These are phyloP conservation scores for Melanocharis versteri DNA, from an alignment of 2,113 vertebrate species.

Conservation along the genomic window DNA sequence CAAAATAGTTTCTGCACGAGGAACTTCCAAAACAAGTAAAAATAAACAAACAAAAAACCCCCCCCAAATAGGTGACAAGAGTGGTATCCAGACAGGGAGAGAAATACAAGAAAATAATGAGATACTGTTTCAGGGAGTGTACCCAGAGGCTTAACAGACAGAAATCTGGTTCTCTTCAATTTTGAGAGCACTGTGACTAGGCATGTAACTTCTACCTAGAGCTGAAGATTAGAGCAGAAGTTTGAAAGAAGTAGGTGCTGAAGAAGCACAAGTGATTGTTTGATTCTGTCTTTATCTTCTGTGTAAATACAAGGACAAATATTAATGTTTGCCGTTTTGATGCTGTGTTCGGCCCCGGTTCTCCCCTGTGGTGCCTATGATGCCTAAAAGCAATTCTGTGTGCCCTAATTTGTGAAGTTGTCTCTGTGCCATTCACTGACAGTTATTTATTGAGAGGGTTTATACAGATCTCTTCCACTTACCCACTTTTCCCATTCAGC, in stretches of 20 bases:
- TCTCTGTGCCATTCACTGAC: not conserved
- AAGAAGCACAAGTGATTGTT: not conserved
- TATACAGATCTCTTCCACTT: not conserved
- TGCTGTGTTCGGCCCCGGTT: not conserved
- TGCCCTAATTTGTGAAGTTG: not conserved
- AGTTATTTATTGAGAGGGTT: not conserved
- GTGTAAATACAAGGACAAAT: not conserved
- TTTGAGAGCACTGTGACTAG: not conserved
- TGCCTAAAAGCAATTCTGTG: not conserved
- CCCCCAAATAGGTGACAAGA: not conserved
- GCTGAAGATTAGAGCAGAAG: not conserved
- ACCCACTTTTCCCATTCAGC: conserved; percentile 33
- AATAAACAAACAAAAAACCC: not conserved
- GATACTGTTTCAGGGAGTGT: not conserved
- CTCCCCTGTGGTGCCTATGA: not conserved
- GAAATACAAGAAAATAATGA: not conserved
- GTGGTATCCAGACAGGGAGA: not conserved
- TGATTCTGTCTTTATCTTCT: not conserved
- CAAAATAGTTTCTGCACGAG: not conserved
- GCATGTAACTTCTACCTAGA: not conserved
- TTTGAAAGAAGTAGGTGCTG: not conserved
- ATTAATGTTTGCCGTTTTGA: not conserved
- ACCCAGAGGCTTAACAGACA: not conserved
- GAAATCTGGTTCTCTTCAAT: not conserved
- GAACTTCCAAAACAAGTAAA: not conserved